A percentile compares a stretch with the other conserved stretches of the same genome.
Evolutionary conservation across 2,888 invertebrate genomes (phyloP).

Genomic region (Chromoteleia sp.): DNA sequence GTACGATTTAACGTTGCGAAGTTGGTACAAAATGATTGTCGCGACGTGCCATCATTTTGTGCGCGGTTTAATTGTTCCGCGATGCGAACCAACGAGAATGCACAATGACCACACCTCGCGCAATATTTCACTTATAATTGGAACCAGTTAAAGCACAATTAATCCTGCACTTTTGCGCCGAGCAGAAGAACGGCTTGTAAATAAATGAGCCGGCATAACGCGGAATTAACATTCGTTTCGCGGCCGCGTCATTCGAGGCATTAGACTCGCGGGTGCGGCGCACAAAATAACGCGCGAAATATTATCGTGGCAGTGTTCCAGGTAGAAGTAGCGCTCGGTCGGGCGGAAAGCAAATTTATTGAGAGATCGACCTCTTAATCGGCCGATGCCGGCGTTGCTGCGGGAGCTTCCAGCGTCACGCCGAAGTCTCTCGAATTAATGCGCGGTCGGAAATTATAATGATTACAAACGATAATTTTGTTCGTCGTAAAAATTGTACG

Average conservation of each 20-base stretch:
- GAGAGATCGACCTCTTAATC: constrained; percentile 71
- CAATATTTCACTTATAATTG: constrained; percentile 70
- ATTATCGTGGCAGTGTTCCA: constrained; percentile 54
- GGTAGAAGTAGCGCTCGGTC: constrained; percentile 62
- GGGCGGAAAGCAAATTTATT: constrained; percentile 72
- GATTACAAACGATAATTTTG: background rate
- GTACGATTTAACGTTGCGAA: no score
- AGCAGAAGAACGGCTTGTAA: constrained; percentile 51
- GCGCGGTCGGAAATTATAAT: constrained; percentile 6
- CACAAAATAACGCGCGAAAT: constrained; percentile 66
- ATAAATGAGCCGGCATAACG: constrained; percentile 60
- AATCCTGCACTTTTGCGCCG: constrained; percentile 64
- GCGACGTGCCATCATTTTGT: constrained; percentile 30
- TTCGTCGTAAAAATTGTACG: background rate
- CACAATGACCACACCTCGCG: constrained; percentile 59
- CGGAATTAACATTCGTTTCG: constrained; percentile 66
- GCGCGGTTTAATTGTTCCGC: constrained; percentile 24
- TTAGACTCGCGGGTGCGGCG: constrained; percentile 66
- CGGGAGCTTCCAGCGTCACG: constrained; percentile 32
- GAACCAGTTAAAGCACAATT: constrained; percentile 65
- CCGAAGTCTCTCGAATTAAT: constrained; percentile 14
- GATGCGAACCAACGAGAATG: constrained; percentile 29
- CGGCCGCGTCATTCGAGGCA: constrained; percentile 54
- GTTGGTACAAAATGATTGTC: background rate
- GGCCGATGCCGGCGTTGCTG: constrained; percentile 32